phyloP scores from a whole-genome alignment of 2,888 invertebrate species.

The Heliconius sara region DNA sequence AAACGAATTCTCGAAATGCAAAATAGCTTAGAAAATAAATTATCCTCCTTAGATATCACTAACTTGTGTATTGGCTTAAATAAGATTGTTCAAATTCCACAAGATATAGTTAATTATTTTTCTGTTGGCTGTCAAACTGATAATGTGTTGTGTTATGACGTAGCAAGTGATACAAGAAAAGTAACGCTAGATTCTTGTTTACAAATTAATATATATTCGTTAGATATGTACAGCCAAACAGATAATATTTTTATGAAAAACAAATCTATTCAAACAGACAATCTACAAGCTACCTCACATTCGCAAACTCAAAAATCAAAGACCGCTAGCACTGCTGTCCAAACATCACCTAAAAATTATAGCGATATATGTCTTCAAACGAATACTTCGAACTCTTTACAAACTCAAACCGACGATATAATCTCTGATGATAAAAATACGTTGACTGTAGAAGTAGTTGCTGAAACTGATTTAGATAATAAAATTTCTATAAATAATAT shows the following conservation, averaged over 20 bases:
- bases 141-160: slow-evolving; percentile 69
- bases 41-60: slow-evolving; percentile 69
- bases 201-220: slow-evolving; percentile 64
- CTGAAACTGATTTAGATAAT: slow-evolving; percentile 33
- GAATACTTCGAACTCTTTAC: slow-evolving; percentile 52
- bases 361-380: slow-evolving; percentile 64
- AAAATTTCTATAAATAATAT: slow-evolving; percentile 41
- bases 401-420: slow-evolving; percentile 54
- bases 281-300: slow-evolving; percentile 56
- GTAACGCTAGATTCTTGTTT: slow-evolving; percentile 71
- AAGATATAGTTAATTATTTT: slow-evolving; percentile 66
- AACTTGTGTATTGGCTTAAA: slow-evolving; percentile 72
- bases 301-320: slow-evolving; percentile 71
- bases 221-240: slow-evolving; percentile 75
- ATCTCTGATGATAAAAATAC: slow-evolving; percentile 54
- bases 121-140: slow-evolving; percentile 79
- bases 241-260: slow-evolving; percentile 68
- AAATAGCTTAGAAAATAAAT: slow-evolving; percentile 70
- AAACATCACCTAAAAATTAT: slow-evolving; percentile 61
- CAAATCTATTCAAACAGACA: slow-evolving; percentile 69
- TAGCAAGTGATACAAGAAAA: slow-evolving; percentile 71
- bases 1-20: slow-evolving; percentile 78
- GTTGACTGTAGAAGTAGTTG: slow-evolving; percentile 50
- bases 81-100: slow-evolving; percentile 70
- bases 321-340: slow-evolving; percentile 61